A percentile compares a stretch with the other conserved stretches of the same genome.
Conservation (phyloP, 2,888 invertebrate genomes). For the Mesorhabditis spiculigera region DNA sequence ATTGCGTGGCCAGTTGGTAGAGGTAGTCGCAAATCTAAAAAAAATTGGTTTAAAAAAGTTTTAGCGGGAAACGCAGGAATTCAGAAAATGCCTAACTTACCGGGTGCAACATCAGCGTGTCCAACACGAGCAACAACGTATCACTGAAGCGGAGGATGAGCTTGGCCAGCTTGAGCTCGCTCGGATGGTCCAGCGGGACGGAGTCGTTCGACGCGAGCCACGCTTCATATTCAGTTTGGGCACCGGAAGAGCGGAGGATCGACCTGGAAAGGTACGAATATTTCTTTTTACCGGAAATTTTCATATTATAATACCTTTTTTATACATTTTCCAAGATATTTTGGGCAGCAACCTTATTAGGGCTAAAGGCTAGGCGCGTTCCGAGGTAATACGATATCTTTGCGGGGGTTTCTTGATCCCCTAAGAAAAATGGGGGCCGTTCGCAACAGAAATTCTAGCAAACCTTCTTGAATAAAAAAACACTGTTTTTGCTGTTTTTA, state of each 20-base stretch:
- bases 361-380: too few relatives aligned
- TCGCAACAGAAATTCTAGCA: too few relatives aligned
- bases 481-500: too few relatives aligned
- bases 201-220: constrained; percentile 68
- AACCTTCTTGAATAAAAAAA: too few relatives aligned
- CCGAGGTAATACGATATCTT: too few relatives aligned
- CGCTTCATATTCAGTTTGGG: constrained; percentile 64
- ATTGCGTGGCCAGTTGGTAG: constrained; percentile 86
- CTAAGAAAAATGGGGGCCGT: too few relatives aligned
- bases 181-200: constrained; percentile 74
- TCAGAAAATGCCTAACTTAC: constrained; percentile 9
- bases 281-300: too few relatives aligned
- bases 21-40: constrained; percentile 83
- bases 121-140: constrained; percentile 75
- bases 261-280: constrained; percentile 57
- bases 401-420: too few relatives aligned
- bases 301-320: too few relatives aligned
- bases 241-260: constrained; percentile 61
- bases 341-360: too few relatives aligned
- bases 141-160: constrained; percentile 80
- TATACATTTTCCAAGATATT: too few relatives aligned
- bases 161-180: constrained; percentile 91
- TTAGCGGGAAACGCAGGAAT: neutral
- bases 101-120: constrained; percentile 62
- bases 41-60: neutral